Conservation (phyloP, 1,140 invertebrate species). For the Thalassaphorura encarpata region DNA sequence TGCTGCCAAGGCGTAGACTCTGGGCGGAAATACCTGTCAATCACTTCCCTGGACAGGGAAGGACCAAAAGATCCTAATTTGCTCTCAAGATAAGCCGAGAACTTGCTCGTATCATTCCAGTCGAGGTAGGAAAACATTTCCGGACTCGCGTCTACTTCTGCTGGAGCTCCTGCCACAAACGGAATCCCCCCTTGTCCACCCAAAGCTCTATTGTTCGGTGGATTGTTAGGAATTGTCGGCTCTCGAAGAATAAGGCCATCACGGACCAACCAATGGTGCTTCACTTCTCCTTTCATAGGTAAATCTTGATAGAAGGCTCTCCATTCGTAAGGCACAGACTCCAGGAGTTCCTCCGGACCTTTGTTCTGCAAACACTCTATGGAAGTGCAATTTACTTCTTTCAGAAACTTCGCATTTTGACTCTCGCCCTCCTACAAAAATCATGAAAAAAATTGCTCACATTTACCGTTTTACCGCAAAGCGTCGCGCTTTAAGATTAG, state of each 20-base stretch:
- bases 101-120: slow-evolving; percentile 24
- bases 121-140: slow-evolving; percentile 26
- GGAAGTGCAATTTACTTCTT: slow-evolving; percentile 41
- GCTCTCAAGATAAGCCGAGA: slow-evolving; percentile 19
- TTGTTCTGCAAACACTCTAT: slow-evolving; percentile 26
- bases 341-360: slow-evolving; percentile 51
- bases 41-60: slow-evolving; percentile 16
- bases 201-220: background rate
- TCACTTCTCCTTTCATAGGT: slow-evolving; percentile 46
- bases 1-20: slow-evolving; percentile 25
- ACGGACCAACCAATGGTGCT: slow-evolving; percentile 60
- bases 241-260: slow-evolving; percentile 56
- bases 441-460: background rate
- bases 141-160: slow-evolving; percentile 21
- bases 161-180: slow-evolving; percentile 15
- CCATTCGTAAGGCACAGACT: slow-evolving; percentile 58
- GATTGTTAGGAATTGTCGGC: background rate
- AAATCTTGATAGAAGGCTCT: slow-evolving; percentile 47
- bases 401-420: slow-evolving; percentile 49
- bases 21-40: slow-evolving; percentile 22
- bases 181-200: slow-evolving; percentile 2
- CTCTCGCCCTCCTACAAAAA: slow-evolving; percentile 44
- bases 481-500: no score
- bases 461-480: no score
- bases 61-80: slow-evolving; percentile 22